Evolutionary conservation across 2,797 vertebrate genomes (phyloP), one percentile per base, ranked within the genome.

Genomic region (Uromys caudimaculatus): DNA sequence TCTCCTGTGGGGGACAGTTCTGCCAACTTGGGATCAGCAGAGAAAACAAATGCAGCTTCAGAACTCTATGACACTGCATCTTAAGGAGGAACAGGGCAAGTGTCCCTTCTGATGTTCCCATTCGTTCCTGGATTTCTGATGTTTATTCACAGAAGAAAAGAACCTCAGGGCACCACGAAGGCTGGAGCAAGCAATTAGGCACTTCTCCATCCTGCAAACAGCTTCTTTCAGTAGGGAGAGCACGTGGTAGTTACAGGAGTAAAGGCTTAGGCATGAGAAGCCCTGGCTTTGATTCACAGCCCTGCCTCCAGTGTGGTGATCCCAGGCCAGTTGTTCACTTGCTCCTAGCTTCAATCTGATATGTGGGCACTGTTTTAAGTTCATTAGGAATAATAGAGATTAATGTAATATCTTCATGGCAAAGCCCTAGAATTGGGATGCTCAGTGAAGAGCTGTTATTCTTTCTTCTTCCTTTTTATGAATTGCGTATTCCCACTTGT

Each of bases 231-330:
- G 83, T 10, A 29, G 62, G 44, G 58, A 71, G 21, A 87, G 17
- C 32, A 8, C 1, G 4, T 29, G 14, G 54, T 38, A 16, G 52
- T 16, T n/a, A 21, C 24, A 71, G 54, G 50, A 60, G n/a, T 9
- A n/a, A 81, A 67, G 44, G 41, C 35, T 41, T 54, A 23, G 71
- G 47, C 52, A 64, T 41, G 14, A 38, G 76, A 35, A 50, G 69
- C 82, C 73, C 64, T 82, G 69, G 90, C 47, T 94, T 56, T 38
- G 62, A 71, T 38, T 93, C 85, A 87, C 44, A 90, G 78, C 4
- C 29, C 3, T 4, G 10, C 38, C 21, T 9, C 86, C 13, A 23
- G 69, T 50, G 11, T 17, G 64, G 85, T 77, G 79, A 90, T 73
- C 62, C 73, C 52, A 24, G 83, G 44, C 54, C 89, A 85, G 82